Base-by-base conservation (phyloP, 2,113 vertebrate genomes). In the Oceanodroma tethys region DNA sequence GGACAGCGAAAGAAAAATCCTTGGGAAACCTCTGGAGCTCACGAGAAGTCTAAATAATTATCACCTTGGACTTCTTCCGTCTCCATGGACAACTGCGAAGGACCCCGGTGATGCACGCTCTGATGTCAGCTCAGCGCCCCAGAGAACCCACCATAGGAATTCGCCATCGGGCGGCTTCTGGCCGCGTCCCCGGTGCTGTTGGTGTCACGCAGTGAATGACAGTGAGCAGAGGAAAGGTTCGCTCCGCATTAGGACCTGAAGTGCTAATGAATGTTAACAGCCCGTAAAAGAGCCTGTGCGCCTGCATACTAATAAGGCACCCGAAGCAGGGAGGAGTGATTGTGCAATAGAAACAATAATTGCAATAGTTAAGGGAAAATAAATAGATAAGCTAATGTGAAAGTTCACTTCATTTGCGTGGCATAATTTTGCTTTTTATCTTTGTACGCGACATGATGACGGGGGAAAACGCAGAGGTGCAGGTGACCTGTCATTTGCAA, bases 391-490 rank as follows among this genome's bases (percentile, higher is more conserved):
- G 70, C 38, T 15, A 2, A 29, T 4, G 42, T 32, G 48, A 60
- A 68, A 60, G 62, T n/a, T 86, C 71, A 1, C 10, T 72, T 58
- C 34, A 0, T 15, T 48, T 6, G 68, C 81, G 3, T 0, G 58
- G 81, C 42, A 3, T 16, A 6, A 30, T 10, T 21, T 27, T n/a
- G 79, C 66, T 42, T 74, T 76, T 55, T 8, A 0, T 9, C 36
- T 15, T 21, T 0, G 25, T 1, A 0, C 3, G 53, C 1, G 5
- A 4, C 6, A 4, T 1, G 58, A 10, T 2, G 63, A 11, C 27
- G 32, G 63, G 63, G 59, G 81, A 58, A 20, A 30, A 5, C 0
- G 0, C 0, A 7, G 94, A 30, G 25, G 68, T 2, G 52, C 26
- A 4, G 82, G 4, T 3, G 89, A 22, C 11, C 40, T 42, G 42